Base-by-base conservation (phyloP, 2,888 invertebrate genomes). In the Papilio protenor region DNA sequence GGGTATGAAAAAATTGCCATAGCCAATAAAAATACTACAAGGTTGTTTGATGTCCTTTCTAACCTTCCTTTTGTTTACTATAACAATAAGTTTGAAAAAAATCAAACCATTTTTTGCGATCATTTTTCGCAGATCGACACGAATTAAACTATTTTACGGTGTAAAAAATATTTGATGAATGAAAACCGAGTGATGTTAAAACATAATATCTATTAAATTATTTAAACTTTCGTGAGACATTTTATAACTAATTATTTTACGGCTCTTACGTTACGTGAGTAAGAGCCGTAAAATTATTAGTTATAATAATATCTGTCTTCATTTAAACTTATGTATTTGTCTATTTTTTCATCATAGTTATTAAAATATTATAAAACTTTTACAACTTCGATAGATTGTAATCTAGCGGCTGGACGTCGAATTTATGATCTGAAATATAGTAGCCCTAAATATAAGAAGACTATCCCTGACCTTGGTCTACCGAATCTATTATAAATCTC, bases 401-500 rank as follows among this genome's bases (percentile, higher is more conserved):
- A 52, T 52, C 52, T 52, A 52, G 52, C 18, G n/a, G 55, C 55
- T 55, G n/a, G 55, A 55, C 55, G 18, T 55, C 55, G 55, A 55
- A 55, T 55, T 55, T 55, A 55, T 55, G 55, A 55, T 55, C 55
- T 49, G 16, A 49, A 49, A 49, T 49, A 49, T 49, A 49, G 49
- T 49, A 2, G 16, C 49, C 14, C 16, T 49, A 49, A 49, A 55
- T n/a, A 55, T n/a, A 55, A 55, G 55, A 5, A 52, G 47, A 47
- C 16, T 55, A 5, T 5, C 55, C n/a, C n/a, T 55, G 55, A n/a
- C 55, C 55, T 55, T n/a, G 55, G 55, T 55, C 18, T 55, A 55
- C 55, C 55, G n/a, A 55, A 55, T n/a, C 55, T 55, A 55, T 55
- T 55, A n/a, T 55, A n/a, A n/a, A 55, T n/a, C 55, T 55, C 55